phyloP scores from a whole-genome alignment of 2,888 invertebrate species.

The Lepetodrilus schrolli region DNA sequence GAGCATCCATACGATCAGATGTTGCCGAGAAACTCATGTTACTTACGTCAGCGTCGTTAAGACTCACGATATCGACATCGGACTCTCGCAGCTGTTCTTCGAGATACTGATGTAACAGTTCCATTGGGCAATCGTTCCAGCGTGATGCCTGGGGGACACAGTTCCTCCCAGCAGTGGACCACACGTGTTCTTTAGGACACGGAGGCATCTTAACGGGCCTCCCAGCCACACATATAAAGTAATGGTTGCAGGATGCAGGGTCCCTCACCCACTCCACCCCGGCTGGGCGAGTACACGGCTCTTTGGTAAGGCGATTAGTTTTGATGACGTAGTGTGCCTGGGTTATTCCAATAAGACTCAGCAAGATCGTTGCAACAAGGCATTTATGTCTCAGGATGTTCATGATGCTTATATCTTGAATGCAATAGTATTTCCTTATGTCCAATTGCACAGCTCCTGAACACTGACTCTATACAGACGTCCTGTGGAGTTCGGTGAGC shows the following conservation, averaged over 20 bases:
- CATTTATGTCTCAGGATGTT: not conserved
- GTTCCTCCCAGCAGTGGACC: conserved; percentile 35
- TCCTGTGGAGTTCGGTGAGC: not conserved
- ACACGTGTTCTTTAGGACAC: conserved; percentile 35
- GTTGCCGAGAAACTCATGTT: conserved; percentile 15
- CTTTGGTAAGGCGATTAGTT: conserved; percentile 1
- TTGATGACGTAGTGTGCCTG: conserved; percentile 32
- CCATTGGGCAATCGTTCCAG: conserved; percentile 39
- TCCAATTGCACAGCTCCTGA: too few species aligned
- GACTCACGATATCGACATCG: not conserved
- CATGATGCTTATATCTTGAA: not conserved
- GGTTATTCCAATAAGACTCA: conserved; percentile 10
- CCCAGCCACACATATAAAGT: conserved; percentile 39
- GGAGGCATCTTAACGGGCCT: conserved; percentile 40
- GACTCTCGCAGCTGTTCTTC: not conserved
- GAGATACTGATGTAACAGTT: not conserved
- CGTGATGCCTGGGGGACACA: conserved; percentile 36
- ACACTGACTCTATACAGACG: not conserved
- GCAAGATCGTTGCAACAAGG: conserved; percentile 26
- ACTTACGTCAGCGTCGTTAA: not conserved
- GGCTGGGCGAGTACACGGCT: not conserved
- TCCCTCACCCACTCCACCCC: conserved; percentile 39
- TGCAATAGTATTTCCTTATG: not conserved
- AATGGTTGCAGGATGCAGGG: conserved; percentile 36
- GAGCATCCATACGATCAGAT: conserved; percentile 20